A percentile compares a stretch with the other conserved stretches of the same genome.
phyloP scores from a whole-genome alignment of 2,113 vertebrate species.

The Hoplias malabaricus region DNA sequence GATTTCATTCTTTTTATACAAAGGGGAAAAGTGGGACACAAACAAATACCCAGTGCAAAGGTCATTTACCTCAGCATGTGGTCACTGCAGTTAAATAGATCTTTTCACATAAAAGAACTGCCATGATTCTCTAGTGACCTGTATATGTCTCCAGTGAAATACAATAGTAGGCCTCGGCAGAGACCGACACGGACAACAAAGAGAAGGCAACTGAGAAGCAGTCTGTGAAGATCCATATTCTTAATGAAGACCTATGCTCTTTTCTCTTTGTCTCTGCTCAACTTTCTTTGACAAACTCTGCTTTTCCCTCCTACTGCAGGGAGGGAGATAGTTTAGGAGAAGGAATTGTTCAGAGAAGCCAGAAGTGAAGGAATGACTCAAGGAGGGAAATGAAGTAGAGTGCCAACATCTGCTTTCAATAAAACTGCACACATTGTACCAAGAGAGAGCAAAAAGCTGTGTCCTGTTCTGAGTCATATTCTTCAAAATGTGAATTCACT shows the following conservation, averaged over 20 bases:
- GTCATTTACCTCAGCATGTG: slow-evolving; percentile 52
- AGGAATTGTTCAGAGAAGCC: slow-evolving; percentile 30
- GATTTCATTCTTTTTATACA: slow-evolving; percentile 34
- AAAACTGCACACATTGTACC: slow-evolving; percentile 54
- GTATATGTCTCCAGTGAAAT: slow-evolving; percentile 46
- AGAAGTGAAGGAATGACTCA: slow-evolving; percentile 41
- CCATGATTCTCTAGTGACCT: slow-evolving; percentile 43
- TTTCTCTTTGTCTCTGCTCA: slow-evolving; percentile 32
- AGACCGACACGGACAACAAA: slow-evolving; percentile 7
- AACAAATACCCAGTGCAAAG: slow-evolving; percentile 51
- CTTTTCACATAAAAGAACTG: slow-evolving; percentile 37
- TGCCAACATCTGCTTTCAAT: slow-evolving; percentile 59
- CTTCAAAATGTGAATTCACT: slow-evolving; percentile 35
- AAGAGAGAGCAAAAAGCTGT: slow-evolving; percentile 32
- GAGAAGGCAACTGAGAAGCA: slow-evolving; percentile 10
- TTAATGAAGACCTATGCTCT: slow-evolving; percentile 19
- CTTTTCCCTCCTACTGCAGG: slow-evolving; percentile 4
- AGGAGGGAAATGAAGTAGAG: slow-evolving; percentile 45
- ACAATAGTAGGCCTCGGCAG: slow-evolving; percentile 14
- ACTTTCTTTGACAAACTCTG: slow-evolving; percentile 22
- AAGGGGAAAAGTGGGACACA: slow-evolving; percentile 40
- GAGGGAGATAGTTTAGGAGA: slow-evolving; percentile 10
- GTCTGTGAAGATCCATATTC: not conserved
- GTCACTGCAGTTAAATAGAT: slow-evolving; percentile 39
- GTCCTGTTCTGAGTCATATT: slow-evolving; percentile 42